phyloP scores from a whole-genome alignment of 1,140 invertebrate species.

The Cyrtorhinus lividipennis region DNA sequence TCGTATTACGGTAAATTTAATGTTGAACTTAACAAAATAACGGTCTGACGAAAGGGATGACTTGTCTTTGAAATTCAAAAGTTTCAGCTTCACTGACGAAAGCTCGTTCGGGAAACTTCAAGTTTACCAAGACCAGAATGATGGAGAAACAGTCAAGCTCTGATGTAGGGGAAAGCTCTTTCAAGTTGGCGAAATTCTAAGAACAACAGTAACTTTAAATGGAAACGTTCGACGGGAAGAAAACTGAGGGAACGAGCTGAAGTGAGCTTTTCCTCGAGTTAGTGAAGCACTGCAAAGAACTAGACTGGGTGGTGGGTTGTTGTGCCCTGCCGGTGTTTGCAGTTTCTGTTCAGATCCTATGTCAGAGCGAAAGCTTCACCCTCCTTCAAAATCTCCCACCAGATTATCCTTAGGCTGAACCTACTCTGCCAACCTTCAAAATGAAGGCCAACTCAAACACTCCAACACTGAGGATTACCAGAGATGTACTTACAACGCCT shows the following conservation, averaged over 20 bases:
- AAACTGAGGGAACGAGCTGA: neutral
- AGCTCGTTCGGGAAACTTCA: too few species aligned
- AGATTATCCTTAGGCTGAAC: constrained; percentile 4
- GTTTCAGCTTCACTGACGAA: too few species aligned
- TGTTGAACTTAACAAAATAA: too few species aligned
- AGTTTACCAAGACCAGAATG: too few species aligned
- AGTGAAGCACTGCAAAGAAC: neutral
- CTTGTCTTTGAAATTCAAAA: too few species aligned
- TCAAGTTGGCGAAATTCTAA: constrained; percentile 17
- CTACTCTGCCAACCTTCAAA: constrained; percentile 7
- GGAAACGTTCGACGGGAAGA: constrained; percentile 20
- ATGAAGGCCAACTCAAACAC: constrained; percentile 11
- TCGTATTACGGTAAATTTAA: too few species aligned
- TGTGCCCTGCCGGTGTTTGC: neutral
- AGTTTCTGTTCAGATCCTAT: neutral
- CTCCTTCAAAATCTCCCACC: neutral
- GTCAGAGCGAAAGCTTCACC: too few species aligned
- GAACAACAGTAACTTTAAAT: constrained; percentile 23
- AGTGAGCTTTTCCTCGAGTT: neutral
- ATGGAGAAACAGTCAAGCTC: too few species aligned
- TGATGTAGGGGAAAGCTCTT: too few species aligned
- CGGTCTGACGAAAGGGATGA: too few species aligned
- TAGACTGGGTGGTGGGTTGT: neutral
- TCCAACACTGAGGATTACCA: neutral
- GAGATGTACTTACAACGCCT: neutral